Base-by-base conservation (phyloP, 2,888 invertebrate genomes). In the Brenthis ino region DNA sequence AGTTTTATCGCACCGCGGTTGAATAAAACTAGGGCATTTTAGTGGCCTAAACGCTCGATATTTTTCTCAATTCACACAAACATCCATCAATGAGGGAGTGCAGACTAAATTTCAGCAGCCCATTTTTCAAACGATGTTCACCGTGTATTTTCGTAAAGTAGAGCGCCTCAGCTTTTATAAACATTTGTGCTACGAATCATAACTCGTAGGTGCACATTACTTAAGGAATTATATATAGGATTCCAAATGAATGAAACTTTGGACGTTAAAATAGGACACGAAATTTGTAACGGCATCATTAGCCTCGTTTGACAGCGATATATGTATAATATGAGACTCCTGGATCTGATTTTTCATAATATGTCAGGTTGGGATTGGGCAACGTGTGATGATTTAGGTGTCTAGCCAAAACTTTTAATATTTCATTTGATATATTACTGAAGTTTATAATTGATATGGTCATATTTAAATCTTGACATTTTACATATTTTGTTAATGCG, bases 91-190 rank as follows among this genome's bases (percentile, higher is more conserved):
- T 67, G 72, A 70, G 72, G 72, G 80, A 75, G 76, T 86, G 89
- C 82, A 80, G 78, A 80, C 81, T 73, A 80, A 76, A 76, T 86
- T 88, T 88, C 87, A 85, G 77, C 89, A 87, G 85, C 79, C 78
- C 82, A 86, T 88, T 89, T 88, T 88, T 88, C 84, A 85, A 80
- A 72, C 80, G 80, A 79, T 83, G 84, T 80, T 81, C 80, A 76
- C 79, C 76, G 77, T 80, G 83, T 80, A 79, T 89, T 72, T 88
- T 80, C 69, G 88, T 87, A 84, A 88, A 85, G 84, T 89, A 82
- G 89, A 84, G 73, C 86, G 75, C 69, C 70, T 76, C 74, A 79
- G 79, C 75, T 77, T 74, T 79, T 83, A 80, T 88, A 87, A 88
- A 88, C 87, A 88, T 83, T 78, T 75, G 75, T 77, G 75, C 77